Conservation (phyloP, 2,113 vertebrate genomes). For the Gorsachius goisagi region DNA sequence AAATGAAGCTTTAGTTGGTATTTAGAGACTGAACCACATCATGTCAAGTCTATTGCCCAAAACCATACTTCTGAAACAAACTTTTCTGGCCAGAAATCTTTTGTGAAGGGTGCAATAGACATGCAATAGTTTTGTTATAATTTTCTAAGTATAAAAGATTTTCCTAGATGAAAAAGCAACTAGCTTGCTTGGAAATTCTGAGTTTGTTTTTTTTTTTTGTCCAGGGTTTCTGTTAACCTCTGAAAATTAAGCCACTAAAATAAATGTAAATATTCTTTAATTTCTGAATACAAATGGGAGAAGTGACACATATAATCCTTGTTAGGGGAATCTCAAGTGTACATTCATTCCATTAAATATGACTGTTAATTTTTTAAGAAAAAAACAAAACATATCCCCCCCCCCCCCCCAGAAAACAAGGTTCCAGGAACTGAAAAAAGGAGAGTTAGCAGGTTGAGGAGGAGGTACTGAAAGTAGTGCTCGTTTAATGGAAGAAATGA, state of each 20-base stretch:
- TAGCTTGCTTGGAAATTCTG: neutral
- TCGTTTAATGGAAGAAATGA: neutral
- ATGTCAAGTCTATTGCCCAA: neutral
- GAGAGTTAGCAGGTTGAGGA: neutral
- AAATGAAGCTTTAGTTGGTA: conserved; percentile 24
- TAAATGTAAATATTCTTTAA: neutral
- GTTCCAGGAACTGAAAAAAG: neutral
- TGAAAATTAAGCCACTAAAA: neutral
- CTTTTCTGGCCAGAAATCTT: neutral
- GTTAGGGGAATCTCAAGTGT: neutral
- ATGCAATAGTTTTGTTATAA: neutral
- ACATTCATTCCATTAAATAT: neutral
- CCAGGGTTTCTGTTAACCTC: neutral
- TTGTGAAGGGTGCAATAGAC: neutral
- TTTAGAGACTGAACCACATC: conserved; percentile 13
- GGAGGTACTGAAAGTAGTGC: neutral
- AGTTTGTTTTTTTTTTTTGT: neutral
- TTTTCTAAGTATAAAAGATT: neutral
- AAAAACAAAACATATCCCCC: neutral
- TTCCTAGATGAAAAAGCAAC: neutral
- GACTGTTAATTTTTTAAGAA: neutral
- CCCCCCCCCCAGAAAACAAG: neutral
- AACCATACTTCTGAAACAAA: neutral
- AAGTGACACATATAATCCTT: neutral
- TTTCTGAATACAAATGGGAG: neutral